phyloP scores from a whole-genome alignment of 2,113 vertebrate species.

The Cyprinodon variegatus region DNA sequence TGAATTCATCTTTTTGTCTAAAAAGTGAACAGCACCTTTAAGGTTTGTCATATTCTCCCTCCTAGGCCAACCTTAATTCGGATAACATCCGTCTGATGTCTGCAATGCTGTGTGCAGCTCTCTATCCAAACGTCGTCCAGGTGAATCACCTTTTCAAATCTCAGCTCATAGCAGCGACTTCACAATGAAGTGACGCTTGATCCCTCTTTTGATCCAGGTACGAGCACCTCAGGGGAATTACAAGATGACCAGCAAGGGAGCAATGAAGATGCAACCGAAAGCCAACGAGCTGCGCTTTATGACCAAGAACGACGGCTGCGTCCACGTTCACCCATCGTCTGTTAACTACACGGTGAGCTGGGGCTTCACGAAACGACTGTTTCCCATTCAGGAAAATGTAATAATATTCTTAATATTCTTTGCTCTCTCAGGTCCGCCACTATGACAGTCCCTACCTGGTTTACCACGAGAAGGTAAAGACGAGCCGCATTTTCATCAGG shows the following conservation, averaged over 20 bases:
- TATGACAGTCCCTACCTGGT: conserved; percentile 95
- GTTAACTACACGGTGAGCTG: conserved; percentile 89
- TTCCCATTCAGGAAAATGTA: background rate
- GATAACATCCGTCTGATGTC: conserved; percentile 94
- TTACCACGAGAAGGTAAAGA: conserved; percentile 98
- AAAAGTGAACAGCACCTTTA: background rate
- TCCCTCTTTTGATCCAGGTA: conserved; percentile 77
- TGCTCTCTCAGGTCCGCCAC: conserved; percentile 82
- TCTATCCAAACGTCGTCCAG: conserved; percentile 98
- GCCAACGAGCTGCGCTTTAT: conserved; percentile 91
- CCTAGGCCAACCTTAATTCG: conserved; percentile 91
- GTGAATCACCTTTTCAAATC: conserved; percentile 66
- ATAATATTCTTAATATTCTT: background rate
- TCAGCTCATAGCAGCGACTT: background rate
- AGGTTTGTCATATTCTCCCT: background rate
- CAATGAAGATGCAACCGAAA: conserved; percentile 91
- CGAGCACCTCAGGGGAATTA: conserved; percentile 89
- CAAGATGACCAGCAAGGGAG: conserved; percentile 89
- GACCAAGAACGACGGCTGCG: conserved; percentile 91
- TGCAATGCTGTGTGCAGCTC: conserved; percentile 94
- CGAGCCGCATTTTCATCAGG: conserved; percentile 92
- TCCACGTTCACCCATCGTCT: conserved; percentile 94
- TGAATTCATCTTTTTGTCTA: background rate
- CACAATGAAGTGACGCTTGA: background rate
- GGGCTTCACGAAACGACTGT: too few relatives aligned